These are phyloP conservation scores for Oxygymnocypris stewartii DNA, from an alignment of 2,113 vertebrate genomes.

Conservation along the genomic window DNA sequence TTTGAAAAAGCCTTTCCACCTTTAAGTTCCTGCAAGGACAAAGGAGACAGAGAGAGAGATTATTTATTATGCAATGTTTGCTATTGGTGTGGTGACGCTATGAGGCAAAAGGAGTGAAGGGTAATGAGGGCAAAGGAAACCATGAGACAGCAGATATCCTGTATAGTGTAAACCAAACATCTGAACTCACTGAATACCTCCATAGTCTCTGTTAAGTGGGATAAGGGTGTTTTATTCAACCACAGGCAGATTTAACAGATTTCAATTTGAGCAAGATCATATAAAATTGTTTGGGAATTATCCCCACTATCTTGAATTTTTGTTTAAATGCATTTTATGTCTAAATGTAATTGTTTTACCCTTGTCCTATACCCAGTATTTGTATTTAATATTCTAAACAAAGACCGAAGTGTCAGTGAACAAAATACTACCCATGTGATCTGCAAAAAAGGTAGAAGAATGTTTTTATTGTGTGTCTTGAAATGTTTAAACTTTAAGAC, in stretches of 20 bases:
- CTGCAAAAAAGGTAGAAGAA: neutral
- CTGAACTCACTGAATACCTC: neutral
- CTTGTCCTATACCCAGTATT: neutral
- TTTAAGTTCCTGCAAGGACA: slow-evolving; percentile 91
- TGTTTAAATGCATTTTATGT: neutral
- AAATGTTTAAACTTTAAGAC: slow-evolving; percentile 3
- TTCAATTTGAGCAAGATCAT: neutral
- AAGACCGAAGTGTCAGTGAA: neutral
- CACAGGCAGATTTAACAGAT: neutral
- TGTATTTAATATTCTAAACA: neutral
- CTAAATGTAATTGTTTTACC: neutral
- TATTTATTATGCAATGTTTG: slow-evolving; percentile 31
- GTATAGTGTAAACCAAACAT: neutral
- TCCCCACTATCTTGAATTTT: neutral
- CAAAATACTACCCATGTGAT: neutral
- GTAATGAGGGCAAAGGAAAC: slow-evolving; percentile 28
- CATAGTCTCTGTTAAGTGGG: neutral
- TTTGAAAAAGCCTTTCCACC: slow-evolving; percentile 96
- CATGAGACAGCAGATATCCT: neutral
- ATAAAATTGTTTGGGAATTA: neutral
- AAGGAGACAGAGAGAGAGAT: slow-evolving; percentile 61
- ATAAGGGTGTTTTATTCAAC: neutral
- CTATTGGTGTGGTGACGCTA: slow-evolving; percentile 28
- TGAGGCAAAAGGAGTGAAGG: neutral
- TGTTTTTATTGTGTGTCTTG: neutral